Evolutionary conservation across 2,888 invertebrate species (phyloP).

Genomic region (Terebella lapidaria): DNA sequence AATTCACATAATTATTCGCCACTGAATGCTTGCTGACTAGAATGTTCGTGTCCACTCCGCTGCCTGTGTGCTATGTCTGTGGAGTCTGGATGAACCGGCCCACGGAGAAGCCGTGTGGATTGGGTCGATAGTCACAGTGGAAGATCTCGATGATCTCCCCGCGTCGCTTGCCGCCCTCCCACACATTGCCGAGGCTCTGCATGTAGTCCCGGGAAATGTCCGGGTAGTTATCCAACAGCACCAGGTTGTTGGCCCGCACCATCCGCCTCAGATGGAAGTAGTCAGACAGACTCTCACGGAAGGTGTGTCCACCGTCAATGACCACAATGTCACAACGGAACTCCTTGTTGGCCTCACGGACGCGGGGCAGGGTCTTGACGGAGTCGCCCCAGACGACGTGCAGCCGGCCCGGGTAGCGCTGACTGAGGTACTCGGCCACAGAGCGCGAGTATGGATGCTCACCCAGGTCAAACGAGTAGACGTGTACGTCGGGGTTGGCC

Average conservation of each 20-base stretch:
- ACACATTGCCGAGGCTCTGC: neutral
- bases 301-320: slow-evolving; percentile 15
- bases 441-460: slow-evolving; percentile 3
- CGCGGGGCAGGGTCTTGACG: slow-evolving; percentile 4
- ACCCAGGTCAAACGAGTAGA: slow-evolving; percentile 13
- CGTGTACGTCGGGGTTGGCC: slow-evolving; percentile 8
- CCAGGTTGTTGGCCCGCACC: neutral
- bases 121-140: neutral
- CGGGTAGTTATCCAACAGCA: neutral
- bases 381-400: slow-evolving; percentile 13
- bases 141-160: slow-evolving; percentile 1
- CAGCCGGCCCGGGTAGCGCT: slow-evolving; percentile 5
- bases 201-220: neutral
- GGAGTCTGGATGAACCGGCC: neutral
- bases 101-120: neutral
- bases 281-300: neutral
- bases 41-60: no score
- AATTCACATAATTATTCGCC: no score
- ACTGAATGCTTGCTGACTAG: no score
- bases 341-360: neutral
- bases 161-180: neutral
- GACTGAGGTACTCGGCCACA: slow-evolving; percentile 9
- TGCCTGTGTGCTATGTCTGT: no score
- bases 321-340: slow-evolving; percentile 11
- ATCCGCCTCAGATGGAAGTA: neutral